These are phyloP conservation scores for Ianthella basta DNA, from an alignment of 37 sponge, comb jelly and placozoan genomes.

Conservation along the genomic window DNA sequence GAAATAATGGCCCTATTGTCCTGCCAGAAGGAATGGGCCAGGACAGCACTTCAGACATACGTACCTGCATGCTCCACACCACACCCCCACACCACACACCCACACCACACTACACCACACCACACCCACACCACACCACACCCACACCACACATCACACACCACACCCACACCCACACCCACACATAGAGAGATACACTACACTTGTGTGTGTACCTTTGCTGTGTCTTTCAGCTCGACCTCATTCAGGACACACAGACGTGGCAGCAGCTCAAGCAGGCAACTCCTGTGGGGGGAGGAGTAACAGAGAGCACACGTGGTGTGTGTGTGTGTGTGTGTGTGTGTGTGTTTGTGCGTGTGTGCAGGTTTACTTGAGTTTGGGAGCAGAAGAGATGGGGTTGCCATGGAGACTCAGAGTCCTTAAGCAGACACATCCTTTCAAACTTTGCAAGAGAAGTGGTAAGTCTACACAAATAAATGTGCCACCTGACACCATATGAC, in stretches of 20 bases:
- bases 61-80: too few relatives aligned
- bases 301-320: not conserved
- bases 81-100: too few relatives aligned
- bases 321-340: not conserved
- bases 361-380: slow-evolving; percentile 28
- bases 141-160: too few relatives aligned
- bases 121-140: too few relatives aligned
- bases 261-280: slow-evolving; percentile 38
- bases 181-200: too few relatives aligned
- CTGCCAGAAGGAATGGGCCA: too few relatives aligned
- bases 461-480: slow-evolving; percentile 27
- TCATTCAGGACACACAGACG: slow-evolving; percentile 11
- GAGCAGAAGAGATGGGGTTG: slow-evolving; percentile 54
- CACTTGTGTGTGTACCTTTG: too few relatives aligned
- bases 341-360: not conserved
- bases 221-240: too few relatives aligned
- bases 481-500: not conserved
- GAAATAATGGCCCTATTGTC: not conserved
- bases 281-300: too few relatives aligned
- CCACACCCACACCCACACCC: too few relatives aligned
- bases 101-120: too few relatives aligned
- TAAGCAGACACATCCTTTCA: slow-evolving; percentile 50
- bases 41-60: too few relatives aligned
- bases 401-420: slow-evolving; percentile 34
- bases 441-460: slow-evolving; percentile 50